Base-by-base conservation (phyloP, 2,113 vertebrate species). In the Nothoprocta perdicaria region DNA sequence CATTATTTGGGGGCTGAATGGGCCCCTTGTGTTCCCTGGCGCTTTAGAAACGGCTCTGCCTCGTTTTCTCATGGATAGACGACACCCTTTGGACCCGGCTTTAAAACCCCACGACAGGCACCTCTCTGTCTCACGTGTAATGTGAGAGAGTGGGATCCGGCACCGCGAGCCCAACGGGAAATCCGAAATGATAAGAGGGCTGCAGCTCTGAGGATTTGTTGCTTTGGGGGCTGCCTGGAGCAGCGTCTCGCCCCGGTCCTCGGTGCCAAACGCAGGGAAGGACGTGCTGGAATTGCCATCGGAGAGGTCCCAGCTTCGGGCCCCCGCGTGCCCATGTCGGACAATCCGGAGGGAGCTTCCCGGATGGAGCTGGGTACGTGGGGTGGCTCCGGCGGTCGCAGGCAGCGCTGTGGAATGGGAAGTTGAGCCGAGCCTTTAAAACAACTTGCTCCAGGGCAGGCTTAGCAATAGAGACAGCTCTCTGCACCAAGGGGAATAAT, bases 61-160 rank as follows among this genome's bases (percentile, higher is more conserved):
- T 94, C 79, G 96, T 95, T 98, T 97, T 98, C 97, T 97, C 97
- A 96, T 88, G 97, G 97, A 97, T 96, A 98, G 96, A 88, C 92
- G 95, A 98, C 95, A 97, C 97, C 90, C 3, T 81, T 76, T 93
- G 95, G 94, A 86, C 66, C n/a, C 52, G 6, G 31, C 35, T 52
- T 69, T 21, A 72, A 88, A 90, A 90, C 92, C 93, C 90, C 80
- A 80, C 90, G 65, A 98, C 97, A 98, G 96, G 96, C 57, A 91
- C 74, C 95, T 96, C 97, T 98, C 96, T 98, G 98, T 98, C 81
- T 92, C 95, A 77, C 41, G 69, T 92, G 97, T 97, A 97, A 98
- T 26, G 38, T 8, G 96, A 98, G 97, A 93, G 96, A 93, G 73
- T 16, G 31, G 73, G 67, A 40, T 50, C 89, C 66, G 12, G 88